Evolutionary conservation across 2,113 vertebrate species (phyloP), one percentile per base, ranked within the genome.

Genomic region (Alligator sinensis): DNA sequence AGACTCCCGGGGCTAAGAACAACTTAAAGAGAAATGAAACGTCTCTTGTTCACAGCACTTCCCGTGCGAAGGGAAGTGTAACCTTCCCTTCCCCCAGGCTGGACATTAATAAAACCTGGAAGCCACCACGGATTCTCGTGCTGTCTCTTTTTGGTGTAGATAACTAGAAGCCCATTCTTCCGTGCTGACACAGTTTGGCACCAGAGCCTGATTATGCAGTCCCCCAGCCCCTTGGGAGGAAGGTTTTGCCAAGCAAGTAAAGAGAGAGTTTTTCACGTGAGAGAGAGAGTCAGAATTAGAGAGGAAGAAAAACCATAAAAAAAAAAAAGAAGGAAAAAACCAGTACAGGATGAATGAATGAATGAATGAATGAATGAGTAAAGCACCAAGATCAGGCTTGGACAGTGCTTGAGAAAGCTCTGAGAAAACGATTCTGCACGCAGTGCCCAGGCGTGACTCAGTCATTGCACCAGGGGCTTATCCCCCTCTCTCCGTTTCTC

Each of bases 91-190:
- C 93, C 85, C 82, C 85, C 89, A 85, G 89, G 25, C 18, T 7
- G 47, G 66, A 87, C 92, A 85, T 93, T 89, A 70, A 96, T 92
- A 86, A 91, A 91, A 1, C 11, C 68, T 92, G 96, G 93, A 28
- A 60, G 18, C 62, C 55, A 25, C 83, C 93, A 91, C 84, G 22
- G 47, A 77, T 1, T 2, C 91, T 93, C 84, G 58, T 87, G 93
- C 80, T 77, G 2, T 57, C n/a, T 75, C 86, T 18, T 38, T 80
- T 80, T 54, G 87, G 82, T 80, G 90, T 4, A 9, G 91, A 84
- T 87, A 13, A 1, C 77, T 93, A 30, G 8, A 2, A 28, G 82
- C 87, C 80, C 74, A 7, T 75, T 87, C 79, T 93, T 88, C 72
- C 25, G 74, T 2, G 66, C 76, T 55, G 87, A 13, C 28, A 3